A percentile compares a stretch with the other conserved stretches of the same genome.
Conservation (phyloP, 2,113 vertebrate species). For the Rana temporaria region DNA sequence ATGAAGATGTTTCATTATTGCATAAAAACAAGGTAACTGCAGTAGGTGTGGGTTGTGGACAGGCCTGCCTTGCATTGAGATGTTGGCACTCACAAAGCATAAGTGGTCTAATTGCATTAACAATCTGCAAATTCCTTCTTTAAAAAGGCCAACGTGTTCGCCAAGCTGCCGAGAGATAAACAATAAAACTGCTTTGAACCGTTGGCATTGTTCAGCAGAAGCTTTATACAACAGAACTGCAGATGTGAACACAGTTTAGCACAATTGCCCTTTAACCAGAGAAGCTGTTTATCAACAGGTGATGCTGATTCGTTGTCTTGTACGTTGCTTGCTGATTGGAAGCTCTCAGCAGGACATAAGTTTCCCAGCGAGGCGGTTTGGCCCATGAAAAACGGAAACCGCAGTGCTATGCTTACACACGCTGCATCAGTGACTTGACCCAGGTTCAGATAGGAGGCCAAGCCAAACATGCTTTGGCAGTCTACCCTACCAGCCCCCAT, state of each 20-base stretch:
- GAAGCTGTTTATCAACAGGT: conserved; percentile 61
- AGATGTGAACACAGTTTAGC: conserved; percentile 58
- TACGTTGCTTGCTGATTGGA: conserved; percentile 21
- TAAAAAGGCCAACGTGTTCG: too few relatives aligned
- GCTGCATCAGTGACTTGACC: conserved; percentile 38
- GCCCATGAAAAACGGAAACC: conserved; percentile 25
- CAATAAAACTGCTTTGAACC: not conserved
- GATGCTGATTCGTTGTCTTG: conserved; percentile 59
- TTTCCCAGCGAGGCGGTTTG: conserved; percentile 35
- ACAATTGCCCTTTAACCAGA: conserved; percentile 63
- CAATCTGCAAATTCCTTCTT: too few relatives aligned
- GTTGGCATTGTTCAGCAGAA: conserved; percentile 15
- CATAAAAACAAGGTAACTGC: too few relatives aligned
- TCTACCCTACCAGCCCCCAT: conserved; percentile 61
- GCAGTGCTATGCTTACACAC: conserved; percentile 49
- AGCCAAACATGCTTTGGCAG: conserved; percentile 53
- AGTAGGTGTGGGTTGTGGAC: too few relatives aligned
- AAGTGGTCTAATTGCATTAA: too few relatives aligned
- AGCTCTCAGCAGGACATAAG: conserved; percentile 37
- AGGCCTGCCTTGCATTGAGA: too few relatives aligned
- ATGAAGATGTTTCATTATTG: too few relatives aligned
- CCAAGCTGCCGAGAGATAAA: not conserved
- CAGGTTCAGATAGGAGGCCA: conserved; percentile 51
- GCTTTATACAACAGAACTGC: conserved; percentile 53
- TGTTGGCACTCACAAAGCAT: too few relatives aligned